Conservation (phyloP, 2,888 invertebrate genomes). For the Caenorhabditis wallacei region DNA sequence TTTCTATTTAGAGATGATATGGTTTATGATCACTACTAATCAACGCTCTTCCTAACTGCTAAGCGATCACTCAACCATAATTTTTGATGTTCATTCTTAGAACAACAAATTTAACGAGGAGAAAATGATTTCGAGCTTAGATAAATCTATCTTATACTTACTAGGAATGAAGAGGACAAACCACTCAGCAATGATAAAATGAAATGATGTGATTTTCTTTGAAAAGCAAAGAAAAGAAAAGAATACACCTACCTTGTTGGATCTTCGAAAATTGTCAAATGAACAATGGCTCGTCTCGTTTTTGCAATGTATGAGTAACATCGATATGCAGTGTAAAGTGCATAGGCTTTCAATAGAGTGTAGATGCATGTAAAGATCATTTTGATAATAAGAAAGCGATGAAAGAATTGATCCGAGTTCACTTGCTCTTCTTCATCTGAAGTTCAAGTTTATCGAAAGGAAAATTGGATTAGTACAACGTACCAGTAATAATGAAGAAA, state of each 20-base stretch:
- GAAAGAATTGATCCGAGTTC: conserved; percentile 59
- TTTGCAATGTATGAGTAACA: conserved; percentile 68
- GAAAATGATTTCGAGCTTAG: too few relatives aligned
- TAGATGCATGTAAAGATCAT: conserved; percentile 58
- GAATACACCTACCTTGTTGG: conserved; percentile 37
- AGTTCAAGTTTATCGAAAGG: neutral
- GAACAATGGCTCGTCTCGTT: conserved; percentile 55
- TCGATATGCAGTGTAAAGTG: conserved; percentile 57
- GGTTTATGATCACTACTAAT: conserved; percentile 35
- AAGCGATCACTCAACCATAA: neutral
- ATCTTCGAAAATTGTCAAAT: conserved; percentile 60
- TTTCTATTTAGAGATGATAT: conserved; percentile 3
- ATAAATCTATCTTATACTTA: neutral
- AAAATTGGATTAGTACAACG: neutral
- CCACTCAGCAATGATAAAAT: neutral
- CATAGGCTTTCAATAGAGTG: conserved; percentile 65
- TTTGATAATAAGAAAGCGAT: conserved; percentile 56
- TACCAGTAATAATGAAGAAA: conserved; percentile 56
- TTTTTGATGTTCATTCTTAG: neutral
- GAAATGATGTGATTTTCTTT: neutral
- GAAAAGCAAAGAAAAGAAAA: conserved; percentile 2
- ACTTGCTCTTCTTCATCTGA: conserved; percentile 35
- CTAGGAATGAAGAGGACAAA: neutral
- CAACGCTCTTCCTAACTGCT: neutral
- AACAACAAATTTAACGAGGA: too few relatives aligned